Conservation (phyloP, 92 coral and sea anemone species). For the Galaxea fascicularis region DNA sequence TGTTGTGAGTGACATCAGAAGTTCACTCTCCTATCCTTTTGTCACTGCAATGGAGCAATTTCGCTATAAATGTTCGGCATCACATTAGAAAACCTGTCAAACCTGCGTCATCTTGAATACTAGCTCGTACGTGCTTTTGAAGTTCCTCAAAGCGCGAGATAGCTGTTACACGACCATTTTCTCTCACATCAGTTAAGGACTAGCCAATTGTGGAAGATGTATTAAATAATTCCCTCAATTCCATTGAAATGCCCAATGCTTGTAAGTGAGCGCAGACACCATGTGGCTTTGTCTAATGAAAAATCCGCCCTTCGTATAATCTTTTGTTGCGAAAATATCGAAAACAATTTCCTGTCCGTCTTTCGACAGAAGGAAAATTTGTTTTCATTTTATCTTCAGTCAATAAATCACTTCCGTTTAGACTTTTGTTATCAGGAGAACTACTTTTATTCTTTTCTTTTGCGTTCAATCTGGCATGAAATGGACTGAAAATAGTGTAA, state of each 20-base stretch:
- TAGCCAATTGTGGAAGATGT: no score
- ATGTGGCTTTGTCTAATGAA: not conserved
- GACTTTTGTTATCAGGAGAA: not conserved
- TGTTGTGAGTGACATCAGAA: not conserved
- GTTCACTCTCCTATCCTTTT: not conserved
- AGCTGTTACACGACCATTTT: not conserved
- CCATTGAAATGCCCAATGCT: constrained; percentile 12
- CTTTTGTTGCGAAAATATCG: not conserved
- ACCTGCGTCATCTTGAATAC: not conserved
- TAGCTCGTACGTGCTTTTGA: not conserved
- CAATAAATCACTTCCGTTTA: not conserved
- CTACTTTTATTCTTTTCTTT: not conserved
- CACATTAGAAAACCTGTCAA: not conserved
- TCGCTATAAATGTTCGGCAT: no score
- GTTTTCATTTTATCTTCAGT: constrained; percentile 2
- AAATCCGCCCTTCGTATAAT: not conserved
- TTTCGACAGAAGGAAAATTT: not conserved
- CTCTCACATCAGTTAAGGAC: constrained; percentile 21
- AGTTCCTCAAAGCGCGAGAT: not conserved
- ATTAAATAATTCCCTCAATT: not conserved
- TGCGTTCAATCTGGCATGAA: not conserved
- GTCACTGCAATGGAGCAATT: not conserved
- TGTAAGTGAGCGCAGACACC: not conserved
- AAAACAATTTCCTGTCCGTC: constrained; percentile 17
- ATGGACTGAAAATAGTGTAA: not conserved